phyloP scores from a whole-genome alignment of 1,140 invertebrate genomes.

The Epicauta chinensis region DNA sequence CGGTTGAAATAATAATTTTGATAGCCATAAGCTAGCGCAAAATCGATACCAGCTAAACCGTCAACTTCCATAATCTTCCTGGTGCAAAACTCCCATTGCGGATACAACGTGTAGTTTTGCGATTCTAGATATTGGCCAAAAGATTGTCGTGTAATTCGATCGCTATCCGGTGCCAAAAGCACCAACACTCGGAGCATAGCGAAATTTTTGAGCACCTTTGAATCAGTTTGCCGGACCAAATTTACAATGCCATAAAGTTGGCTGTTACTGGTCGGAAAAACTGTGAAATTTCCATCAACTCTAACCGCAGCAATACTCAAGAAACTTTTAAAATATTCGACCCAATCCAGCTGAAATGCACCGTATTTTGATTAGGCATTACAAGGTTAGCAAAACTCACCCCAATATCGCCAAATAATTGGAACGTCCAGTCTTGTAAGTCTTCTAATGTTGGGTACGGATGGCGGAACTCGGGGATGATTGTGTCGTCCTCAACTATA shows the following conservation, averaged over 20 bases:
- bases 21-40: constrained; percentile 34
- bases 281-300: constrained; percentile 23
- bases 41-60: constrained; percentile 27
- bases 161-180: constrained; percentile 33
- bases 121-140: constrained; percentile 27
- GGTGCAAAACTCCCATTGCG: constrained; percentile 33
- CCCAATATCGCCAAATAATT: constrained; percentile 21
- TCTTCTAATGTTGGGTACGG: constrained; percentile 18
- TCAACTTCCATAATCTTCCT: constrained; percentile 33
- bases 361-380: background rate
- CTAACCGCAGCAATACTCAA: constrained; percentile 23
- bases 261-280: constrained; percentile 10
- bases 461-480: background rate
- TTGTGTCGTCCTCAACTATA: constrained; percentile 3
- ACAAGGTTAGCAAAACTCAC: constrained; percentile 2
- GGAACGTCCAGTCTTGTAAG: constrained; percentile 33
- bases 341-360: constrained; percentile 35
- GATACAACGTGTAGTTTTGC: constrained; percentile 14
- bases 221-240: constrained; percentile 24
- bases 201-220: constrained; percentile 33
- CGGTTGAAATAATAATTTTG: constrained; percentile 30
- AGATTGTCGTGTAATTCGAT: constrained; percentile 19
- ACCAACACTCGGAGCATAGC: constrained; percentile 30
- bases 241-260: constrained; percentile 31
- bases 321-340: constrained; percentile 28